phyloP scores from a whole-genome alignment of 2,113 vertebrate genomes.

The Anguilla japonica region DNA sequence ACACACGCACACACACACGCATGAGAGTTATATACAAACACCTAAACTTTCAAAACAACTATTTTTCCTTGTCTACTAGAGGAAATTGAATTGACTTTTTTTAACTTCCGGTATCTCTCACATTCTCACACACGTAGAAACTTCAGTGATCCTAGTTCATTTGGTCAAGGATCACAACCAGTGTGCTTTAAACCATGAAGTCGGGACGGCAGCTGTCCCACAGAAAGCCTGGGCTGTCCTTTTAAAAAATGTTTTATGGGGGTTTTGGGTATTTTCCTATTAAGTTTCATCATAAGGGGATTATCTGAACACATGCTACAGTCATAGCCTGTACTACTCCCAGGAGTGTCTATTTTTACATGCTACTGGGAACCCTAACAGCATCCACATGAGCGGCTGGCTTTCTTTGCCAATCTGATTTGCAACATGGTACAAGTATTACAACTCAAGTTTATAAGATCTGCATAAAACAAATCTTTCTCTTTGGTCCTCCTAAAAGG shows the following conservation, averaged over 20 bases:
- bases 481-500: not conserved
- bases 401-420: conserved; percentile 11
- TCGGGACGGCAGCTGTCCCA: conserved; percentile 38
- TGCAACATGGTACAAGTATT: not conserved
- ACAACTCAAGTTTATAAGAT: not conserved
- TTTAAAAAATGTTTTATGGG: conserved; percentile 23
- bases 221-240: conserved; percentile 1
- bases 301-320: conserved; percentile 11
- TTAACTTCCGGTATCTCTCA: not conserved
- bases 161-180: conserved; percentile 40
- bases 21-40: not conserved
- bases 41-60: not conserved
- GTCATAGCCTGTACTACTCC: not conserved
- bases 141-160: not conserved
- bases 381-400: conserved; percentile 7
- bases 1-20: too few species aligned
- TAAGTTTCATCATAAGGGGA: conserved; percentile 31
- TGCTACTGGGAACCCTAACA: not conserved
- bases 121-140: not conserved
- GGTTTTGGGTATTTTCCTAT: conserved; percentile 26
- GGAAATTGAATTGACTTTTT: not conserved
- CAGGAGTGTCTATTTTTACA: conserved; percentile 28
- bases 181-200: conserved; percentile 36
- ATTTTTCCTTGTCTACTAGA: not conserved
- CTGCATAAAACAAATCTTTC: not conserved